Conservation (phyloP, 2,113 vertebrate species). For the Aegotheles bennettii region DNA sequence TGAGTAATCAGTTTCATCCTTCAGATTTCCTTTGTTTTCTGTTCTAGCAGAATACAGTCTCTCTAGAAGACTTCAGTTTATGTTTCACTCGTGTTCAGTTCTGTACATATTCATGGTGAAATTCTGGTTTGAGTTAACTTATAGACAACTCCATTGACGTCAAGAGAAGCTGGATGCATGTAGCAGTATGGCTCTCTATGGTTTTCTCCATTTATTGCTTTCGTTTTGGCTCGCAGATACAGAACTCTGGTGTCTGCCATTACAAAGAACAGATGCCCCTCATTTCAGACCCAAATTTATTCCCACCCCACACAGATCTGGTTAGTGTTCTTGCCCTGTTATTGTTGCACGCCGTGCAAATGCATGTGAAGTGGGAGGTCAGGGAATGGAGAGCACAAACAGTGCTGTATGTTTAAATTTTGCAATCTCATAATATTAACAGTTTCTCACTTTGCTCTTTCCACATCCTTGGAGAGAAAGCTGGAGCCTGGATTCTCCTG, state of each 20-base stretch:
- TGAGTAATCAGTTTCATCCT: background rate
- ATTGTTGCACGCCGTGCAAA: background rate
- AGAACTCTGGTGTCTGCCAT: background rate
- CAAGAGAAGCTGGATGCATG: background rate
- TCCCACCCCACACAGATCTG: background rate
- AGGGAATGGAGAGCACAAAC: background rate
- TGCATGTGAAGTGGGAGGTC: background rate
- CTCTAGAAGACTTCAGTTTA: background rate
- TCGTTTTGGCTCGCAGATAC: background rate
- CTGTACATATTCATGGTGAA: background rate
- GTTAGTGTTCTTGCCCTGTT: background rate
- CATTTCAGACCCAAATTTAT: constrained; percentile 21
- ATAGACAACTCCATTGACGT: background rate
- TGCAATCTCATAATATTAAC: background rate
- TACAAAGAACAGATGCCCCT: constrained; percentile 20
- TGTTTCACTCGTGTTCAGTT: background rate
- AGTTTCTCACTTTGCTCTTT: background rate
- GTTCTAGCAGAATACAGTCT: background rate
- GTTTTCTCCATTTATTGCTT: background rate
- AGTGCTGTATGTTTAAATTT: fast-evolving
- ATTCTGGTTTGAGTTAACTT: background rate
- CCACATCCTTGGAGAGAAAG: fast-evolving
- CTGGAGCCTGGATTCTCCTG: fast-evolving
- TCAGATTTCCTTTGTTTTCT: constrained; percentile 15
- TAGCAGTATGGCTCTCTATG: background rate